These are phyloP conservation scores for Thalassarche chlororhynchos DNA, from an alignment of 2,113 vertebrate species.

Conservation along the genomic window DNA sequence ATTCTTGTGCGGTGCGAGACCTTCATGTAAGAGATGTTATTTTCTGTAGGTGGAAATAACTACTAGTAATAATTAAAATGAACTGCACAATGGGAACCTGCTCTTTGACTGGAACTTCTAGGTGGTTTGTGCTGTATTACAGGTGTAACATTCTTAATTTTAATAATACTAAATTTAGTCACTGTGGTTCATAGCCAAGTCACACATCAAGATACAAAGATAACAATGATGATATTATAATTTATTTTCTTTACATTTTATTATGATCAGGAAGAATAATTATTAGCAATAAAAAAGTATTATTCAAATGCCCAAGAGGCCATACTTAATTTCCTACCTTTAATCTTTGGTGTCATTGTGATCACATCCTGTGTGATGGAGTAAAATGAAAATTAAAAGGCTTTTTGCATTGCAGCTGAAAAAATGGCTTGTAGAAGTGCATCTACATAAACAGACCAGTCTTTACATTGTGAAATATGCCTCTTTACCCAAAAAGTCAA, in stretches of 20 bases:
- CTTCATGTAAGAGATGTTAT: not conserved
- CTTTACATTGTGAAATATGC: not conserved
- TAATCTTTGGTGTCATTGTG: not conserved
- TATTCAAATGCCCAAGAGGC: not conserved
- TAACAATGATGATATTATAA: not conserved
- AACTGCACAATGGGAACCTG: not conserved
- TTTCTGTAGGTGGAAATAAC: not conserved
- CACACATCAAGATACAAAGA: not conserved
- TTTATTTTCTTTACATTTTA: not conserved
- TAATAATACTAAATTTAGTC: not conserved
- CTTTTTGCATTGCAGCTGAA: not conserved
- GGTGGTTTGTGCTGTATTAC: not conserved
- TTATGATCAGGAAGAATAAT: not conserved
- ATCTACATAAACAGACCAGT: not conserved
- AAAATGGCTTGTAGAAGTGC: not conserved
- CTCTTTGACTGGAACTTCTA: not conserved
- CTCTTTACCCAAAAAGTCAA: not conserved
- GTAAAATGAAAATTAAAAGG: not conserved
- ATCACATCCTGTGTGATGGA: not conserved
- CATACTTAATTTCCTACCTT: not conserved
- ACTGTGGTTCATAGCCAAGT: not conserved
- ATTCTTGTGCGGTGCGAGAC: not conserved
- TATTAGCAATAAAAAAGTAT: not conserved
- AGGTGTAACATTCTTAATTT: not conserved
- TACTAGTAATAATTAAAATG: not conserved